Percentiles rank a stretch among this genome's conserved stretches.
These are phyloP conservation scores for Cepaea hortensis DNA, from an alignment of 2,888 invertebrate genomes.

Conservation along the genomic window DNA sequence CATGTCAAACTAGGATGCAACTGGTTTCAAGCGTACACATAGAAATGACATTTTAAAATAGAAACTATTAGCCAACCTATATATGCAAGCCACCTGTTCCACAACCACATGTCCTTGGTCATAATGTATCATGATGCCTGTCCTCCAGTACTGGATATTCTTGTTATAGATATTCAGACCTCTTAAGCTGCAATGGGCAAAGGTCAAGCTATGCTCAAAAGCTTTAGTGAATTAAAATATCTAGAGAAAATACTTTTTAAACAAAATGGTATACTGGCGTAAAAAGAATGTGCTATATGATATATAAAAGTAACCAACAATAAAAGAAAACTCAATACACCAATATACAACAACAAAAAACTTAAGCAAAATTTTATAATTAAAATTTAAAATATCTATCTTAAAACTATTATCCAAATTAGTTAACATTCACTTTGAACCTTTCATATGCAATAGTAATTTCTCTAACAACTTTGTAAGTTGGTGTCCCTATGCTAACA, in stretches of 20 bases:
- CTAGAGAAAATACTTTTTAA: background rate
- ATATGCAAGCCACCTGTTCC: conserved; percentile 58
- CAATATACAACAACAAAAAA: background rate
- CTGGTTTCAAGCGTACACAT: background rate
- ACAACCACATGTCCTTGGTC: conserved; percentile 65
- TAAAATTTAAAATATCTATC: too few relatives aligned
- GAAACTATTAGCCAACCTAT: background rate
- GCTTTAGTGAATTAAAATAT: background rate
- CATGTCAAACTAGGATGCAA: too few relatives aligned
- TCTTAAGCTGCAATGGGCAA: conserved; percentile 9
- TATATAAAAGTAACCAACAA: background rate
- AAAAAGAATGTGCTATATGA: background rate
- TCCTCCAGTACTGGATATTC: conserved; percentile 67
- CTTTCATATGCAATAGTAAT: too few relatives aligned
- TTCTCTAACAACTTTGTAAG: too few relatives aligned
- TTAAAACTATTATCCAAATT: too few relatives aligned
- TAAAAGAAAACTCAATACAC: background rate
- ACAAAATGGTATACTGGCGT: background rate
- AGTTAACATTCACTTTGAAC: too few relatives aligned
- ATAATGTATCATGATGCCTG: conserved; percentile 66
- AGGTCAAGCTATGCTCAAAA: background rate
- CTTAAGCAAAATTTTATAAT: too few relatives aligned
- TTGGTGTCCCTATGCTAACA: too few relatives aligned
- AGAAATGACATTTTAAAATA: background rate
- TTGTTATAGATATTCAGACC: conserved; percentile 56